Evolutionary conservation across 1,140 invertebrate genomes (phyloP).

Genomic region (Lordiphosa stackelbergi): DNA sequence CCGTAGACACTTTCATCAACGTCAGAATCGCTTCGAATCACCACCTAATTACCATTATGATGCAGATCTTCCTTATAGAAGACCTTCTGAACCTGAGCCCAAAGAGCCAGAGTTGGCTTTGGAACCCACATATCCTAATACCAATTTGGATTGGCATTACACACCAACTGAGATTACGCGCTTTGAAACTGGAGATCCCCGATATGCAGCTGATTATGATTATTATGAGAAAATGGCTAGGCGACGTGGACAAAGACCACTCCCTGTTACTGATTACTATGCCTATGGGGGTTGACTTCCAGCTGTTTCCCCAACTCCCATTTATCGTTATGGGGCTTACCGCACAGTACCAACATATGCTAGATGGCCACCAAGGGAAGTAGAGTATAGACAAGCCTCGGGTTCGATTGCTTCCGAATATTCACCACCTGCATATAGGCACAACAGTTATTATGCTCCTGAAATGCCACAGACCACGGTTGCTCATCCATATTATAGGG

Average conservation of each 20-base stretch:
- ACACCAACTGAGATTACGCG: neutral
- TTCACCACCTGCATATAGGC: neutral
- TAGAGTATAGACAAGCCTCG: conserved; percentile 1
- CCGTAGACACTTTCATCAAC: neutral
- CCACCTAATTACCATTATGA: neutral
- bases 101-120: neutral
- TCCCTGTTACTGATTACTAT: neutral
- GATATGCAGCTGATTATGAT: neutral
- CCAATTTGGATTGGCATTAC: neutral
- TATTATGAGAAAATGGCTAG: neutral
- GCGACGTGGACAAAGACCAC: neutral
- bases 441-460: neutral
- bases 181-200: neutral
- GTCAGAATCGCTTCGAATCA: too few species aligned
- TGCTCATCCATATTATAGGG: neutral
- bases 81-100: neutral
- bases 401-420: conserved; percentile 7
- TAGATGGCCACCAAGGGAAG: too few species aligned
- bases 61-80: neutral
- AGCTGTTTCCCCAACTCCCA: too few species aligned
- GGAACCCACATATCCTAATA: neutral
- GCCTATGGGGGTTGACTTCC: too few species aligned
- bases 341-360: neutral
- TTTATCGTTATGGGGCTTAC: too few species aligned
- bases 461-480: neutral